Conservation (phyloP, 2,797 vertebrate genomes). For the Pristis pectinata region DNA sequence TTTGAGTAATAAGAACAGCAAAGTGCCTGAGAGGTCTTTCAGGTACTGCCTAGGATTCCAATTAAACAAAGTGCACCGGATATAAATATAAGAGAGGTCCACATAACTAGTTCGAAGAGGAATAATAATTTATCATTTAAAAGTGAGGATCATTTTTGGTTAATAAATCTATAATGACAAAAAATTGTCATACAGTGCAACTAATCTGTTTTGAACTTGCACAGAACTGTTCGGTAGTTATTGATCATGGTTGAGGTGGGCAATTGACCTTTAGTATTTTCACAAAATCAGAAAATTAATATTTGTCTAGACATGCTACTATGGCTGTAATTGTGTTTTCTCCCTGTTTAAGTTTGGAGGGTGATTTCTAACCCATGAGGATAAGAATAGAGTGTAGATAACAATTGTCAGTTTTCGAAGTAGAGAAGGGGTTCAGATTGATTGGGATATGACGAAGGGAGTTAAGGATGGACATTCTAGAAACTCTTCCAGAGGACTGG, state of each 20-base stretch:
- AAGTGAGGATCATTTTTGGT: not conserved
- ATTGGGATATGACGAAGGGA: too few relatives aligned
- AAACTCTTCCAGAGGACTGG: too few relatives aligned
- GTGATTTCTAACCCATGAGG: not conserved
- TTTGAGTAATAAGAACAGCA: slow-evolving; percentile 4
- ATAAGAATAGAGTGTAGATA: too few relatives aligned
- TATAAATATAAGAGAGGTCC: not conserved
- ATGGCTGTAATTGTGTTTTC: not conserved
- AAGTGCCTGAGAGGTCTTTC: not conserved
- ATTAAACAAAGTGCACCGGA: slow-evolving; percentile 19
- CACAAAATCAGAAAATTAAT: not conserved
- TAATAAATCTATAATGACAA: not conserved
- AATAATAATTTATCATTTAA: slow-evolving; percentile 6
- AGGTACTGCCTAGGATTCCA: not conserved
- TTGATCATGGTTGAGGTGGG: not conserved
- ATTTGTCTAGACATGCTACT: not conserved
- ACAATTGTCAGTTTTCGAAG: too few relatives aligned
- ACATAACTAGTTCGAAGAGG: not conserved
- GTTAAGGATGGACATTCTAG: too few relatives aligned
- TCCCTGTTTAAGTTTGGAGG: not conserved
- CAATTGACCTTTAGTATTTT: not conserved
- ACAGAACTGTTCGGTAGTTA: not conserved
- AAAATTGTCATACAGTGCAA: not conserved
- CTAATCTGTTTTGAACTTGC: not conserved
- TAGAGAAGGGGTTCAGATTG: too few relatives aligned